These are phyloP conservation scores for Rhagonycha fulva DNA, from an alignment of 2,888 invertebrate genomes.

Conservation along the genomic window DNA sequence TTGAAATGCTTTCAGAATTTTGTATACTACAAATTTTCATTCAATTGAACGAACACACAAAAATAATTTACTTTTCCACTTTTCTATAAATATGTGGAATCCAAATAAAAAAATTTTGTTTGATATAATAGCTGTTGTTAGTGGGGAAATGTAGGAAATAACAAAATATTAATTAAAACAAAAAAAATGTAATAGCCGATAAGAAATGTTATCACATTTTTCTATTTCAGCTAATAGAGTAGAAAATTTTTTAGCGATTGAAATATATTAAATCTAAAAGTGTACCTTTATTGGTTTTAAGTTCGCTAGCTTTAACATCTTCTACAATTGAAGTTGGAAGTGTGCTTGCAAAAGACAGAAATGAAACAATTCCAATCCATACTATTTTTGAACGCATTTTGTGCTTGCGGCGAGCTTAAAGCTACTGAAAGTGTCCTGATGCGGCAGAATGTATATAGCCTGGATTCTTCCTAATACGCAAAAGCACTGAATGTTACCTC, in stretches of 20 bases:
- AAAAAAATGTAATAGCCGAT: neutral
- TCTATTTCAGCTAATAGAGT: neutral
- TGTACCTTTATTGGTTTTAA: conserved; percentile 51
- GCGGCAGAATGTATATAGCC: conserved; percentile 24
- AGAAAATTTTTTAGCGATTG: neutral
- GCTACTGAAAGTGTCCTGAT: conserved; percentile 38
- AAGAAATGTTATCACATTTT: neutral
- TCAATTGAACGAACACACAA: neutral
- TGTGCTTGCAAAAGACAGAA: conserved; percentile 37
- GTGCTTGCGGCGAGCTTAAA: conserved; percentile 34
- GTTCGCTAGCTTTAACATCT: conserved; percentile 50
- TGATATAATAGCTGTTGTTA: neutral
- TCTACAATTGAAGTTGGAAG: conserved; percentile 52
- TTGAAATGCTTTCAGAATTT: neutral
- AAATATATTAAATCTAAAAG: neutral
- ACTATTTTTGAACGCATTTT: conserved; percentile 18
- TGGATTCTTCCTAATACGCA: conserved; percentile 13
- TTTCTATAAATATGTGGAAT: neutral
- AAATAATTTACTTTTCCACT: neutral
- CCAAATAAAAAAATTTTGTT: neutral
- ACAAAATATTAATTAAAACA: neutral
- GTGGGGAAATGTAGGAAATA: neutral
- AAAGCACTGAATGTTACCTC: conserved; percentile 12
- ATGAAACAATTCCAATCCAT: conserved; percentile 17
- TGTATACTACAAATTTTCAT: neutral